Evolutionary conservation across 1,140 invertebrate species (phyloP).

Genomic region (Bombus affinis): DNA sequence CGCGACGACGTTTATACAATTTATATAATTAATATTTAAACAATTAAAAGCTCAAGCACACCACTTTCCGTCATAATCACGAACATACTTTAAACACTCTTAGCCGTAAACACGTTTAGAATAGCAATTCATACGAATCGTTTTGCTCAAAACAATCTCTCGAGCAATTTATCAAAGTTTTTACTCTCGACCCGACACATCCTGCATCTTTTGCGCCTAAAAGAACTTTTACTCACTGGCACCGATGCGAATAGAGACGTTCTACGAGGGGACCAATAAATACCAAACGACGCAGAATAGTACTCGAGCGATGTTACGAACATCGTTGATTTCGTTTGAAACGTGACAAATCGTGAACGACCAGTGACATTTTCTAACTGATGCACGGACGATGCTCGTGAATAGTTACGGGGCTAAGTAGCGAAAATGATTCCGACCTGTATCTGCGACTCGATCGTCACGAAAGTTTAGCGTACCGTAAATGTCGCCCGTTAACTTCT

Average conservation of each 20-base stretch:
- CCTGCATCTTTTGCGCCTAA: background rate
- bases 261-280: background rate
- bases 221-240: background rate
- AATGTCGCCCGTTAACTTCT: conserved; percentile 59
- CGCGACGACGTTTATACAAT: no score
- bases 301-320: background rate
- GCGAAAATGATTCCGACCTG: conserved; percentile 46
- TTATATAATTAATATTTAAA: no score
- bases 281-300: background rate
- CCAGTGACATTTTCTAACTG: conserved; percentile 25
- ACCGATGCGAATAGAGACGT: background rate
- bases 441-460: conserved; percentile 41
- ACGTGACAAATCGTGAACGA: conserved; percentile 43
- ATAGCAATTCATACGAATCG: background rate
- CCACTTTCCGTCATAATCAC: no score
- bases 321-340: background rate
- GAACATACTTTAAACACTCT: background rate
- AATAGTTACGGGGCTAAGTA: conserved; percentile 4
- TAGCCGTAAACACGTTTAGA: background rate
- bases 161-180: background rate
- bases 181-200: no score
- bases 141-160: background rate
- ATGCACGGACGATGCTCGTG: background rate
- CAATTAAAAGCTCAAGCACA: no score
- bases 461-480: conserved; percentile 54